Percentiles rank a stretch among this genome's conserved stretches.
Evolutionary conservation across 2,113 vertebrate species (phyloP).

Genomic region (Martes martes): DNA sequence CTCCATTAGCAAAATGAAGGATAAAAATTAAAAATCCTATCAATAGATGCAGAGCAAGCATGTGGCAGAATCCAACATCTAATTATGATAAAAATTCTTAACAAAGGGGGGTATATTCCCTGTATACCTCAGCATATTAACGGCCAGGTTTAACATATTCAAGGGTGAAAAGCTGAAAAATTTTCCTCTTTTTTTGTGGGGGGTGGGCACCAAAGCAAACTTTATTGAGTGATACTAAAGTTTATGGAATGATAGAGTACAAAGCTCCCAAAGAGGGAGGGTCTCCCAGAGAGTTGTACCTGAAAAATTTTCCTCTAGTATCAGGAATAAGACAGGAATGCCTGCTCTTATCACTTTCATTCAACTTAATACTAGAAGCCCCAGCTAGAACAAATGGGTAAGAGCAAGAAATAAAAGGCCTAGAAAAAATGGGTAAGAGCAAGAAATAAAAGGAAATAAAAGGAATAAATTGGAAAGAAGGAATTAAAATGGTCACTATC

Average conservation of each 20-base stretch:
- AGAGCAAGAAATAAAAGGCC: neutral
- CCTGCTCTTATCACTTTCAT: neutral
- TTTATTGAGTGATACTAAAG: too few species aligned
- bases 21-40: neutral
- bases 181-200: neutral
- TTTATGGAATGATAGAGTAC: too few species aligned
- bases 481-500: neutral
- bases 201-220: too few species aligned
- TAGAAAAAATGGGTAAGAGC: neutral
- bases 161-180: neutral
- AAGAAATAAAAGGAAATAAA: neutral
- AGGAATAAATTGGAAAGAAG: neutral
- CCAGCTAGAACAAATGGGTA: neutral
- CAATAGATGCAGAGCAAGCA: neutral
- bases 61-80: neutral
- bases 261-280: too few species aligned
- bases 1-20: neutral
- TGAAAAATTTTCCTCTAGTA: neutral
- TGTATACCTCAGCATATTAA: neutral
- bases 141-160: neutral
- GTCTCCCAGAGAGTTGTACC: too few species aligned
- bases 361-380: neutral
- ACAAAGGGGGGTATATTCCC: neutral
- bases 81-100: neutral
- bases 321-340: neutral